Base-by-base conservation (phyloP, 2,113 vertebrate species). In the human region DNA sequence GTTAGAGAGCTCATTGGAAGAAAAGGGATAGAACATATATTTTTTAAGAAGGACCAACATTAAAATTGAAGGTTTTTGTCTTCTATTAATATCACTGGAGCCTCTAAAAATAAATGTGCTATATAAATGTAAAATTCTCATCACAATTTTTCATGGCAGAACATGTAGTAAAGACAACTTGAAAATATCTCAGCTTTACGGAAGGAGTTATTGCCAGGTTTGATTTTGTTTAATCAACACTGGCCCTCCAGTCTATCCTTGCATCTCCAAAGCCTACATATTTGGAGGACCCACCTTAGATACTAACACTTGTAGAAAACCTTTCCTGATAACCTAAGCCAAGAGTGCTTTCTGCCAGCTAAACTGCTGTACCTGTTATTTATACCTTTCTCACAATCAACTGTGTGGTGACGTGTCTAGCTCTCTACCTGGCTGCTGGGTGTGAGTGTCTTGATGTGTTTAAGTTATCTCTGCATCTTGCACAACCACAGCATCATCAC, bases 71-170 rank as follows among this genome's bases (percentile, higher is more conserved):
- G 84, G 50, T 40, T 96, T 96, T 96, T 94, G 73, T 84, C 40
- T 95, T 97, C 94, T 90, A 92, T 94, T 97, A 96, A 38, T 96
- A 97, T 97, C 80, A 88, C 89, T 92, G 57, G 52, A 91, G 72
- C 81, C 66, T 97, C 96, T 97, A 98, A 96, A 98, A 98, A 97
- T 97, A 98, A 97, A 96, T 45, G 94, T 96, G 94, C 80, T 97
- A 89, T 40, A 79, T 82, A 66, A 78, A 87, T 90, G 66, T 96
- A 96, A 96, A 94, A 93, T 94, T 88, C 72, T 75, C 85, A 95
- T 96, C 93, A 82, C 92, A 87, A 66, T 86, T 97, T 96, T 88
- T 94, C 95, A 79, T 82, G 76, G 86, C 14, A 81, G 80, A 92
- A 92, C 45, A 87, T 48, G 5, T 55, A 76, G 95, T 85, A 95